Evolutionary conservation across 2,113 vertebrate genomes (phyloP).

Genomic region (Chlamydotis undulata): DNA sequence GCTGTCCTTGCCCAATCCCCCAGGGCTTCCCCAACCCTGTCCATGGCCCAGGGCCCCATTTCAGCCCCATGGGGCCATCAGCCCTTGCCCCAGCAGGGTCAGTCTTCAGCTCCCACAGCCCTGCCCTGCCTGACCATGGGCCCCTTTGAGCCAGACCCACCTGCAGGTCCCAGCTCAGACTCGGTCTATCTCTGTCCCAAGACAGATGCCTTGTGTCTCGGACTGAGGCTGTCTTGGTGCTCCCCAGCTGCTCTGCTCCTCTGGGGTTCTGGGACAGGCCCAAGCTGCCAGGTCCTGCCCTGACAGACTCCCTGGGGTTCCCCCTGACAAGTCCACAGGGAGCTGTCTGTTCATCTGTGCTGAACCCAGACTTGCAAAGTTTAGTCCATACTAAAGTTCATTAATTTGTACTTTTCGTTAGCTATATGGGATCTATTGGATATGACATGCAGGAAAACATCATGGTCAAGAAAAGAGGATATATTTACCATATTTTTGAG

Average conservation of each 20-base stretch:
- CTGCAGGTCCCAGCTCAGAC: too few relatives aligned
- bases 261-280: rapidly evolving
- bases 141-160: rapidly evolving
- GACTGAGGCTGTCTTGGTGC: not conserved
- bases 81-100: not conserved
- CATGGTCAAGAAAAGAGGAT: not conserved
- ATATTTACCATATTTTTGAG: not conserved
- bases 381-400: not conserved
- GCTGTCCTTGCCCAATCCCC: rapidly evolving
- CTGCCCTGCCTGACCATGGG: rapidly evolving
- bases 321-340: not conserved
- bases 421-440: not conserved
- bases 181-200: rapidly evolving
- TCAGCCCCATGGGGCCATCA: rapidly evolving
- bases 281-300: not conserved
- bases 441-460: not conserved
- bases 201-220: not conserved
- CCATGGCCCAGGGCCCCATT: not conserved
- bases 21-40: rapidly evolving
- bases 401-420: not conserved
- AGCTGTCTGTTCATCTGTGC: rapidly evolving
- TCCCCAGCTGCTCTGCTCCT: not conserved
- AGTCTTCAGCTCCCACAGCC: not conserved
- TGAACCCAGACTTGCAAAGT: not conserved
- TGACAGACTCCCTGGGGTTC: not conserved